Conservation (phyloP, 2,888 invertebrate genomes). For the Sarcophaga caerulescens region DNA sequence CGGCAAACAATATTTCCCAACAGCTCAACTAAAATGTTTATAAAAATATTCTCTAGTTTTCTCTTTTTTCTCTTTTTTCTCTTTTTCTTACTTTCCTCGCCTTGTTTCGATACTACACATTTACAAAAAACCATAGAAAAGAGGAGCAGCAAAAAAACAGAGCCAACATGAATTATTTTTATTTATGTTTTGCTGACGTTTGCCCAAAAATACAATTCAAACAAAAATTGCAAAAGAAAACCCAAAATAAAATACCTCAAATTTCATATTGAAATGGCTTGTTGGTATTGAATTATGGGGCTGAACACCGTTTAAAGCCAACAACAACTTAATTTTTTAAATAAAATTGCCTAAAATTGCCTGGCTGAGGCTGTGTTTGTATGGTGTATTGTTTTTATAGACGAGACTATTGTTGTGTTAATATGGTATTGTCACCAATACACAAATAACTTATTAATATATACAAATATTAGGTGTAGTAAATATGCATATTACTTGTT, state of each 20-base stretch:
- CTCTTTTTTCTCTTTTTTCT: background rate
- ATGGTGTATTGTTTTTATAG: constrained; percentile 1
- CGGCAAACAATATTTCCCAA: background rate
- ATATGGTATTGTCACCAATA: background rate
- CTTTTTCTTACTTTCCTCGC: too few relatives aligned
- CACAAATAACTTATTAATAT: background rate
- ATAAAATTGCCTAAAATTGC: constrained; percentile 8
- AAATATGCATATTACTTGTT: too few relatives aligned
- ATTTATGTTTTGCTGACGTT: constrained; percentile 48
- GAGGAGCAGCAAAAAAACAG: background rate
- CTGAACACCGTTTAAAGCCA: background rate
- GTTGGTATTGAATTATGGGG: background rate
- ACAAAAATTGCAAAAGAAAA: background rate
- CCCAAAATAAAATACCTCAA: background rate
- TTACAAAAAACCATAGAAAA: background rate
- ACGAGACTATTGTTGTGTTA: background rate
- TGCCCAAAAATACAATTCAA: constrained; percentile 31
- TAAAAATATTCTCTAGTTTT: constrained; percentile 13
- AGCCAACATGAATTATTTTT: constrained; percentile 15
- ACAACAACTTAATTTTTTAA: constrained; percentile 24
- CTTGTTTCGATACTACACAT: too few relatives aligned
- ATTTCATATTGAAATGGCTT: constrained; percentile 13
- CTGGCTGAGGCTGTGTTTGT: background rate
- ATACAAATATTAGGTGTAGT: too few relatives aligned
- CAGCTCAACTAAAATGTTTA: constrained; percentile 8